Evolutionary conservation across 2,113 vertebrate genomes (phyloP), one percentile per base, ranked within the genome.

Genomic region (Colius striatus): DNA sequence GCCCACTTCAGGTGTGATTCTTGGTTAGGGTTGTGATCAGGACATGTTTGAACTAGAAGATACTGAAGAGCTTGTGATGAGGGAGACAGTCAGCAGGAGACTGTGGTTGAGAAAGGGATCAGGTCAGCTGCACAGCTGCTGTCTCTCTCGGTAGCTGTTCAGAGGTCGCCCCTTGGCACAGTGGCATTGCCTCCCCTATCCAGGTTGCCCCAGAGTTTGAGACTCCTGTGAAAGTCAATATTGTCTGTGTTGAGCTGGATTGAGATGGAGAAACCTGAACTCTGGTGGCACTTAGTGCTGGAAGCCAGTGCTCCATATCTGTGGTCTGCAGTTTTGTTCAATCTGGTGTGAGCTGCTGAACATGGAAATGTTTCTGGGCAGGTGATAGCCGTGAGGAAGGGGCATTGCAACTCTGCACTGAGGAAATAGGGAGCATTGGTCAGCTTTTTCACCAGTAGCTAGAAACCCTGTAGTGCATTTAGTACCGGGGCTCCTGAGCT

Each of bases 291-390:
- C 38, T 85, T 77, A 5, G 38, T 65, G 57, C 51, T 36, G 55
- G 51, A 48, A 36, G 32, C 48, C 6, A 18, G 7, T 65, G 72
- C 3, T 32, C 71, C 0, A 0, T 60, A 9, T 54, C 23, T 74
- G 60, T 67, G 18, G 6, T 57, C 79, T 84, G 84, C 7, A 4
- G 26, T 32, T 84, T 43, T 84, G 22, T 34, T 80, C 30, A 41
- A 29, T 77, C 72, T 73, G 53, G 26, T 22, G 2, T 6, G 38
- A 88, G 72, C 23, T 26, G 27, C 10, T 41, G 51, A 62, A 34
- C 4, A 0, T 22, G 58, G 80, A 77, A 88, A 18, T 45, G 47
- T 41, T 16, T 30, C 5, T 54, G 68, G 36, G 43, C 25, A 32
- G 73, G 70, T 74, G 70, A 67, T 57, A 55, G n/a, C 36, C 13